Base-by-base conservation (phyloP, 2,113 vertebrate species). In the Protomyctophum bolini region DNA sequence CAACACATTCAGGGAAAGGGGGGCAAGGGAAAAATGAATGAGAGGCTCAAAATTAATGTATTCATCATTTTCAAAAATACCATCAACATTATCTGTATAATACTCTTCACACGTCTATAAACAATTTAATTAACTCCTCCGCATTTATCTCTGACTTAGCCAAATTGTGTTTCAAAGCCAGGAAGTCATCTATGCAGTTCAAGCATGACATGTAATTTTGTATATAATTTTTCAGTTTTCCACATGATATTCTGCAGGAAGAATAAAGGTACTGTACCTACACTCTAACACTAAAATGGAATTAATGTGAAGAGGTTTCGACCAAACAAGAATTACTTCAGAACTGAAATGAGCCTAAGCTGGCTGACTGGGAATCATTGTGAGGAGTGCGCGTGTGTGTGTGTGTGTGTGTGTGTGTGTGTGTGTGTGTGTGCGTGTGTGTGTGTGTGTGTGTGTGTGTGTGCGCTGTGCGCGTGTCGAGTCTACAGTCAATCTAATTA, bases 401-500 rank as follows among this genome's bases (percentile, higher is more conserved):
- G 54, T 61, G 58, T 52, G 50, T 48, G 21, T 6, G 28, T 10
- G 51, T 58, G 54, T 61, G 21, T 2, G 21, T 1, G 21, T 21
- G 21, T 21, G 21, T 21, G 21, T 1, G 21, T 2, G 21, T 21
- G 21, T 21, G 21, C 21, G 21, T 21, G 21, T 2, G 21, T 21
- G 21, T 2, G 21, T 21, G 21, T 2, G 21, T 21, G 21, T 6
- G 28, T 10, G 51, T 58, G 54, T 61, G 21, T 2, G 21, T 21
- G 21, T 21, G 21, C 2, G 21, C 21, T 47, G 10, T 7, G 61
- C 14, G 61, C 15, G 61, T 11, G 11, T 11, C 33, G 70, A 64
- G 59, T 80, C 67, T 74, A 50, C 77, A 66, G 73, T 63, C 88
- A 85, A 92, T 90, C 79, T 81, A 83, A 91, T 91, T 86, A 89